Evolutionary conservation across 37 sponge, comb jelly and placozoan genomes (phyloP), one percentile per base, ranked within the genome.

Genomic region (Mnemiopsis leidyi): DNA sequence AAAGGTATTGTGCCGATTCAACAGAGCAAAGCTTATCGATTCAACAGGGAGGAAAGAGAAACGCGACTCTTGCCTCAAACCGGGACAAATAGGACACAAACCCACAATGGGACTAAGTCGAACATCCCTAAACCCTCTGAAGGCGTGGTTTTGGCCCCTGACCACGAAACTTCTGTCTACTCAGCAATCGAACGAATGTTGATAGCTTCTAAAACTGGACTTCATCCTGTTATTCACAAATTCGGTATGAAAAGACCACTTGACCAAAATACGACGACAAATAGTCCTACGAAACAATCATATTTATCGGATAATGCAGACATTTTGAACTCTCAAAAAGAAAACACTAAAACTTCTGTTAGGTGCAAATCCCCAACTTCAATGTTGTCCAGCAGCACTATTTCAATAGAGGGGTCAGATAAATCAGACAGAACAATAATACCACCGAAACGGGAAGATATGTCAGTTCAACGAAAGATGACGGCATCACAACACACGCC

Each of bases 161-260:
- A 33, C 3, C 32, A 26, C 30, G 90, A 85, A 5, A 33, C 61
- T 0, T 36, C n/a, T 5, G 61, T 85, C 3, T 85, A 40, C 48
- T 85, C 61, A n/a, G 90, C 90, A 16, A 85, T 85, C 16, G 90
- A 85, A 25, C 40, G 90, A 3, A 28, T 85, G 36, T 33, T 85
- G 3, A 40, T 85, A 5, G 39, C 90, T 5, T 40, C 61, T 3
- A 85, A 85, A 40, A 85, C 90, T 28, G 90, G 90, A 9, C 18
- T 85, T 20, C 90, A 85, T 61, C 90, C 90, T 3, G 61, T 23
- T 0, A 39, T 26, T 25, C 90, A 85, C 2, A 23, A 85, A 25
- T 34, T 34, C 5, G 82, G 20, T 36, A 5, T 29, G 75, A 71
- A 28, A 18, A 28, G 30, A 71, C 30, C 30, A 7, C 5, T 7